Percentiles rank a stretch among this genome's conserved stretches.
Conservation (phyloP, 1,140 invertebrate genomes). For the Leguminivora glycinivorella region DNA sequence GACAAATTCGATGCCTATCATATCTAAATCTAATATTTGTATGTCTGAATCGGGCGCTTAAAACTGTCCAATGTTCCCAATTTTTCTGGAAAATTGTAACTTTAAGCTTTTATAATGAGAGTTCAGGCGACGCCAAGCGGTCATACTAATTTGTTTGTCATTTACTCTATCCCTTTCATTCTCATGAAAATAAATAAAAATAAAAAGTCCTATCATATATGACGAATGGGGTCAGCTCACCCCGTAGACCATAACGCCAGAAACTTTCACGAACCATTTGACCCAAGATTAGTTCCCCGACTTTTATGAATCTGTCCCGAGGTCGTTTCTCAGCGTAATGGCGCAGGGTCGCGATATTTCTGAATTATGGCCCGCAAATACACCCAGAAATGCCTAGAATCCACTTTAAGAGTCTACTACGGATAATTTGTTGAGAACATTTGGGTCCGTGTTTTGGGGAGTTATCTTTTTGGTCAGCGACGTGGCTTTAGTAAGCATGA, state of each 20-base stretch:
- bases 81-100: too few relatives aligned
- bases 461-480: neutral
- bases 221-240: neutral
- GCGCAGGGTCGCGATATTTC: conserved; percentile 35
- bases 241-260: neutral
- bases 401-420: conserved; percentile 29
- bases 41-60: too few relatives aligned
- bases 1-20: too few relatives aligned
- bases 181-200: neutral
- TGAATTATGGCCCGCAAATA: conserved; percentile 42
- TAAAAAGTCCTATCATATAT: neutral
- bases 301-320: conserved; percentile 39
- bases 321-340: conserved; percentile 40
- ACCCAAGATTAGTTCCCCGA: conserved; percentile 23
- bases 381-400: conserved; percentile 35
- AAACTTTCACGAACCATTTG: conserved; percentile 1
- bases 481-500: neutral
- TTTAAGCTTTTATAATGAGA: too few relatives aligned
- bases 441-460: neutral
- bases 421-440: conserved; percentile 8
- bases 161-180: too few relatives aligned
- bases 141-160: neutral
- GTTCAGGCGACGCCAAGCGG: too few relatives aligned
- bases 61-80: too few relatives aligned
- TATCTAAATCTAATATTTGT: too few relatives aligned